Evolutionary conservation across 2,888 invertebrate genomes (phyloP), one percentile per base, ranked within the genome.

Genomic region (Acrocyrtus sp.): DNA sequence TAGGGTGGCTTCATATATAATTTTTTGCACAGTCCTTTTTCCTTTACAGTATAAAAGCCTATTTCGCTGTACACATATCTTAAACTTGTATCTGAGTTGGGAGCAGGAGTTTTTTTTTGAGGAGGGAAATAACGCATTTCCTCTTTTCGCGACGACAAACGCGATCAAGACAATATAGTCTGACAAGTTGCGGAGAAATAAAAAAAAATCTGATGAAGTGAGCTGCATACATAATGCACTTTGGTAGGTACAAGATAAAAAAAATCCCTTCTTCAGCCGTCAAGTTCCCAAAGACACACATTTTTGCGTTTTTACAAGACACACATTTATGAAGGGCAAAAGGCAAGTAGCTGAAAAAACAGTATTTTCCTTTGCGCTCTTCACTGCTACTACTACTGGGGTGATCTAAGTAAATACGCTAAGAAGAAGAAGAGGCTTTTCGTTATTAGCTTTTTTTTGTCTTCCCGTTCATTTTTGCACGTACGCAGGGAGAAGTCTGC

Each of bases 81-180:
- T 21, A 15, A 51, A 8, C 15, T 41, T 63, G 51, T 53, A 63
- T 51, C 43, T 62, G 27, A 2, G 2, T 15, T 50, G 50, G 15
- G 19, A 10, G 34, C 10, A 27, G 26, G 27, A 48, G 3, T 34
- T 15, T 10, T 15, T 17, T 61, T 50, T 60, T 68, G 58, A 53
- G 43, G 67, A n/a, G 34, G 60, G 67, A 68, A 68, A 68, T 68
- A 68, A 68, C 67, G 67, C 60, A 68, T 60, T 68, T 68, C 67
- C 67, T 39, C 26, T 66, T 65, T 48, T 58, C 43, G 60, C 45
- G 26, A 53, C 24, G 21, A 34, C 21, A 54, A 29, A n/a, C n/a
- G n/a, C n/a, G n/a, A n/a, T n/a, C n/a, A n/a, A n/a, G n/a, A n/a
- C n/a, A n/a, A n/a, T n/a, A n/a, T n/a, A n/a, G n/a, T n/a, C n/a